A percentile compares a stretch with the other conserved stretches of the same genome.
phyloP scores from a whole-genome alignment of 2,113 vertebrate species.

The Mastomys coucha region DNA sequence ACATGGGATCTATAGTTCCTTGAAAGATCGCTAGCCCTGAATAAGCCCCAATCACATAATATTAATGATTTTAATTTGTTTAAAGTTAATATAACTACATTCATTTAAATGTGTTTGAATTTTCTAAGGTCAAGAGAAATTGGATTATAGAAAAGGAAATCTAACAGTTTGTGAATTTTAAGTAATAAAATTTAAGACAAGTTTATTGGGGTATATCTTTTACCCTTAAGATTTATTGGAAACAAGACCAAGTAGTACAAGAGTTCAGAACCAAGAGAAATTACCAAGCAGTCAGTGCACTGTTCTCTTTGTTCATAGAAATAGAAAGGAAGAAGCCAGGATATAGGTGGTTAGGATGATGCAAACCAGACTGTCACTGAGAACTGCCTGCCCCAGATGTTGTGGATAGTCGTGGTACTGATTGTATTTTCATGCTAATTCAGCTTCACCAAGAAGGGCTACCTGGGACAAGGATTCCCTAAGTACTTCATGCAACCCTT shows the following conservation, averaged over 20 bases:
- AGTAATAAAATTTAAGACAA: constrained; percentile 12
- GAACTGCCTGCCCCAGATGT: background rate
- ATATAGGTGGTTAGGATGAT: background rate
- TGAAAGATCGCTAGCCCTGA: background rate
- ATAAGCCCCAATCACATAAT: background rate
- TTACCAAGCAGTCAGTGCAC: background rate
- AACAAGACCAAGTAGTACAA: background rate
- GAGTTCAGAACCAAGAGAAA: constrained; percentile 24
- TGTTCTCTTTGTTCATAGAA: background rate
- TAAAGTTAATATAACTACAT: background rate
- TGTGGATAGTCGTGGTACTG: too few relatives aligned
- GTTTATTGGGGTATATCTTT: background rate
- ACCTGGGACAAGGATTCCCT: too few relatives aligned
- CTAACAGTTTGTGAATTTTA: background rate
- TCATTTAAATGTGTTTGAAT: background rate
- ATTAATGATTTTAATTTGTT: background rate
- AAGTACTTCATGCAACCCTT: too few relatives aligned
- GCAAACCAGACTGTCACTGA: background rate
- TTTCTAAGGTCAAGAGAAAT: background rate
- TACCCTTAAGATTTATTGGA: background rate
- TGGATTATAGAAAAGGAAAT: background rate
- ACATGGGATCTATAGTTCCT: background rate
- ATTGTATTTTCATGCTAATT: too few relatives aligned
- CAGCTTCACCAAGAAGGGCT: too few relatives aligned
- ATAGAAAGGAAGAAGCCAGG: background rate